Conservation (phyloP, 2,797 vertebrate genomes). For the Peromyscus melanophrys region DNA sequence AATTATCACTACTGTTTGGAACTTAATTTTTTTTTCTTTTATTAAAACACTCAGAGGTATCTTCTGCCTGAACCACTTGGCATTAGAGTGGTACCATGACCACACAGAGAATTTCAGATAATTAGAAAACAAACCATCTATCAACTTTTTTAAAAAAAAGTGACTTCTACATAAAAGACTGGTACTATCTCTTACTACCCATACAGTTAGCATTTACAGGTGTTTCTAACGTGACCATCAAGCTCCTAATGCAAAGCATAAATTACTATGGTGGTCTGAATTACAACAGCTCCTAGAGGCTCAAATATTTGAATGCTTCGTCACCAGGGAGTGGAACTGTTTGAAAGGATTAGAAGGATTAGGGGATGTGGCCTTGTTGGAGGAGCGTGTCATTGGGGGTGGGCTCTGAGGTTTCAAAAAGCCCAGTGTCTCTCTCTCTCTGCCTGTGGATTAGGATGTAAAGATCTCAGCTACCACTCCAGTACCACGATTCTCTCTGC, state of each 20-base stretch:
- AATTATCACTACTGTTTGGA: slow-evolving; percentile 25
- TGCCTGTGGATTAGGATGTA: background rate
- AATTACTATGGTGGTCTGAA: background rate
- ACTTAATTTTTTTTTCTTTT: slow-evolving; percentile 22
- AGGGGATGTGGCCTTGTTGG: background rate
- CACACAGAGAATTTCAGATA: background rate
- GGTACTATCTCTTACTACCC: too few relatives aligned
- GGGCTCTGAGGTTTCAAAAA: background rate
- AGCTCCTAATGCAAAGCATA: too few relatives aligned
- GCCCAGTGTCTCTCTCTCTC: background rate
- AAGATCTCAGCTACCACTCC: background rate
- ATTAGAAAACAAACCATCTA: slow-evolving; percentile 54
- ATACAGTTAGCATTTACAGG: too few relatives aligned
- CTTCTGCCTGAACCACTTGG: background rate
- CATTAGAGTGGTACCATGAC: background rate
- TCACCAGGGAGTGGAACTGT: background rate
- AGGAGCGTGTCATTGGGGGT: background rate
- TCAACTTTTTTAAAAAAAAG: background rate
- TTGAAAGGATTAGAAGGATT: background rate
- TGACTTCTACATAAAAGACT: background rate
- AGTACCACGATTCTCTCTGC: background rate
- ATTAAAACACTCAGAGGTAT: slow-evolving; percentile 44
- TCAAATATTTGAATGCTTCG: background rate
- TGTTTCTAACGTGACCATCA: too few relatives aligned
- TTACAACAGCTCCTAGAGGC: background rate